Base-by-base conservation (phyloP, 2,888 invertebrate species). In the Cephus pygmeus region DNA sequence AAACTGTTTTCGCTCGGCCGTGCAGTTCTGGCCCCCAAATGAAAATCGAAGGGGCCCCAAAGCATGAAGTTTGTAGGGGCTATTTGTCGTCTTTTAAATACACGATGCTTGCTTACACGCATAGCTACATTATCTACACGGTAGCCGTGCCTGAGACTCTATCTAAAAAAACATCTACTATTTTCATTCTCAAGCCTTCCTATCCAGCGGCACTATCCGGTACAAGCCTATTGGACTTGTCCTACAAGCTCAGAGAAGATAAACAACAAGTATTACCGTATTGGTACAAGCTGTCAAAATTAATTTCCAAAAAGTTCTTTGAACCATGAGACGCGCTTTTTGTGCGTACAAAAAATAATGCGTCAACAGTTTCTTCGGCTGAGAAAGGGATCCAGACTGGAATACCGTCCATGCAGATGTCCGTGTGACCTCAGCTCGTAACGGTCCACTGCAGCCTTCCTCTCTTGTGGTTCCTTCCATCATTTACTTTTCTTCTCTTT, bases 1-100 rank as follows among this genome's bases (percentile, higher is more conserved):
- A 80, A 86, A 86, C 77, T 79, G 81, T 36, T 36, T 56, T 56
- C 56, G 56, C 56, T 56, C 34, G 11, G 73, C 74, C 68, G 76
- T 81, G 78, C 78, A 77, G 77, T 77, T 79, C 79, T 77, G 79
- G 9, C 56, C 56, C 56, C 23, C 56, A 56, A 56, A 56, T 23
- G 56, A 56, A 56, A 23, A 56, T 56, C 56, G 9, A 23, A 56
- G 23, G 9, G 9, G 9, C 6, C 23, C 9, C 56, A 23, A 23
- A 56, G 56, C 56, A 23, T 15, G 1, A 2, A 1, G 9, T 9
- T 56, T 6, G 15, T 23, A 56, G 9, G 9, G 56, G 23, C 56
- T 23, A 23, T 23, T 56, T 56, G 23, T 56, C 56, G 56, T 56
- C 56, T 56, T 23, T 56, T 1, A 9, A 56, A 56, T 23, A 56